A percentile compares a stretch with the other conserved stretches of the same genome.
These are phyloP conservation scores for Euglossa dilemma DNA, from an alignment of 1,140 invertebrate genomes.

Conservation along the genomic window DNA sequence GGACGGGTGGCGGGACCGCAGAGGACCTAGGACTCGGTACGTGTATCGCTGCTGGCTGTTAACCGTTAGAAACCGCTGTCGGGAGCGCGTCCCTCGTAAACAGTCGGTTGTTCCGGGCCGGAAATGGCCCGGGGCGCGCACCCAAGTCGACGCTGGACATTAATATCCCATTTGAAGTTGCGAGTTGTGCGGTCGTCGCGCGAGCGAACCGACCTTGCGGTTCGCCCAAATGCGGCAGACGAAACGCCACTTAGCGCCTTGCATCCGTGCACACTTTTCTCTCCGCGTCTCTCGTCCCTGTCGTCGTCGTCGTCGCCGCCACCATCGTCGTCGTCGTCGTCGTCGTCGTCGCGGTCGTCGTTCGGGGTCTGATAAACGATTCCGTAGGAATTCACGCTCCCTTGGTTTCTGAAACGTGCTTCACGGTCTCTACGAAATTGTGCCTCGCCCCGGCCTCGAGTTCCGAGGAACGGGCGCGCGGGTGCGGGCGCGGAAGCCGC, in stretches of 20 bases:
- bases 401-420: not conserved
- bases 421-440: not conserved
- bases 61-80: slow-evolving; percentile 47
- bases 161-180: slow-evolving; percentile 79
- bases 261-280: not conserved
- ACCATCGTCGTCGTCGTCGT: too few species aligned
- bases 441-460: not conserved
- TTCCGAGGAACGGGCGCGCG: not conserved
- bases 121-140: slow-evolving; percentile 44
- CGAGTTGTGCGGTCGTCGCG: slow-evolving; percentile 72
- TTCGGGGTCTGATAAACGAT: not conserved
- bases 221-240: slow-evolving; percentile 27
- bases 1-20: slow-evolving; percentile 41
- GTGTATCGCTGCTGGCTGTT: slow-evolving; percentile 20
- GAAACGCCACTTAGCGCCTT: slow-evolving; percentile 34
- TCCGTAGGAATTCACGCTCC: not conserved
- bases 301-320: too few species aligned
- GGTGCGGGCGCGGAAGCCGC: too few species aligned
- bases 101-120: slow-evolving; percentile 60
- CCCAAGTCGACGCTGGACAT: slow-evolving; percentile 67
- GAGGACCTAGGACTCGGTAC: slow-evolving; percentile 40
- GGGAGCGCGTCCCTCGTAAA: slow-evolving; percentile 55
- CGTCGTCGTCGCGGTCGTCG: not conserved
- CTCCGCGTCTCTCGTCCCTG: not conserved
- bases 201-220: slow-evolving; percentile 48